phyloP scores from a whole-genome alignment of 2,888 invertebrate genomes.

The Lepeophtheirus nordmannii region DNA sequence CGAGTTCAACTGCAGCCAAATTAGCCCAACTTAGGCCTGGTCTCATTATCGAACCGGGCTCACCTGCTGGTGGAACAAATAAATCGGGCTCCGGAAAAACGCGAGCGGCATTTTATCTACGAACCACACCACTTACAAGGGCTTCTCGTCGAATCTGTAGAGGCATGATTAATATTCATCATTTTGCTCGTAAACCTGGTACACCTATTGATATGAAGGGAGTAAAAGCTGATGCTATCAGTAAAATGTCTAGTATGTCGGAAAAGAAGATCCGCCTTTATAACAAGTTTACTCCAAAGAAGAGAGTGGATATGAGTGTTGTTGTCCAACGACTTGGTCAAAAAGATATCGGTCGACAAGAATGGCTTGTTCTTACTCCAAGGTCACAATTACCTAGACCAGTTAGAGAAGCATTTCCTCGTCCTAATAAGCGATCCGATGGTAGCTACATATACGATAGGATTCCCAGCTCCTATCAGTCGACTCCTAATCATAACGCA shows the following conservation, averaged over 20 bases:
- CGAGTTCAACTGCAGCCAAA: neutral
- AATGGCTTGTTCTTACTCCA: conserved; percentile 24
- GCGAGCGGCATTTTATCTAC: conserved; percentile 38
- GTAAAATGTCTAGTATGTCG: conserved; percentile 7
- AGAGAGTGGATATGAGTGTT: conserved; percentile 17
- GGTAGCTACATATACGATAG: conserved; percentile 24
- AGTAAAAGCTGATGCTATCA: conserved; percentile 32
- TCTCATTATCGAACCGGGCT: conserved; percentile 23
- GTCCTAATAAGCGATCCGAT: conserved; percentile 21
- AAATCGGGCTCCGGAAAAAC: conserved; percentile 32
- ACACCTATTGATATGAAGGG: conserved; percentile 36
- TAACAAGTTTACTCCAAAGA: conserved; percentile 11
- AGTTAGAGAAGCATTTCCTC: conserved; percentile 16
- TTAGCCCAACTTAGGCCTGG: conserved; percentile 15
- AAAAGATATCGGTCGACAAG: conserved; percentile 14
- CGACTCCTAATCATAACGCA: conserved; percentile 3
- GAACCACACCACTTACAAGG: conserved; percentile 36
- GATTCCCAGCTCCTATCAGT: conserved; percentile 10
- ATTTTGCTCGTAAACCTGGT: conserved; percentile 37
- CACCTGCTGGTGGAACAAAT: conserved; percentile 7
- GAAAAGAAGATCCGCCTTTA: conserved; percentile 1
- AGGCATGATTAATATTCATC: conserved; percentile 32
- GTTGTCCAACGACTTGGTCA: conserved; percentile 17
- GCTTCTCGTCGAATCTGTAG: conserved; percentile 36
- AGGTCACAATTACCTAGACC: conserved; percentile 15